Base-by-base conservation (phyloP, 2,113 vertebrate species). In the Pterocles gutturalis region DNA sequence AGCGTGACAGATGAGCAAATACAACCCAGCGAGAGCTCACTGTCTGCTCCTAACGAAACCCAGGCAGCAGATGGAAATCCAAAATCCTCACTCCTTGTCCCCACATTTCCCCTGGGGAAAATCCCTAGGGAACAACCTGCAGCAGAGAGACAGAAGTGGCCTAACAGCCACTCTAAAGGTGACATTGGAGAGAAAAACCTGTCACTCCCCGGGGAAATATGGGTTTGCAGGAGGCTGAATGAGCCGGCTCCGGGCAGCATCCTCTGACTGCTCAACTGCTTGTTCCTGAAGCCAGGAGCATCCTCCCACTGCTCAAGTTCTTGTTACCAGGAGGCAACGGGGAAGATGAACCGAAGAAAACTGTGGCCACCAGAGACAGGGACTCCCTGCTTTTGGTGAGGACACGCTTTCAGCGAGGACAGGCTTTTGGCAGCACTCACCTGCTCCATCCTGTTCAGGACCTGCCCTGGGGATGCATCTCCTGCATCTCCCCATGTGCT, bases 141-240 rank as follows among this genome's bases (percentile, higher is more conserved):
- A 62, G 67, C 36, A 58, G 67, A 70, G 36, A 7, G 7, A 6
- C 48, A 51, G 28, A 20, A 73, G 12, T 0, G 41, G 8, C 10
- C 69, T 33, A 29, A 28, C 29, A 46, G 36, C 0, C 2, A 20
- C 33, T 57, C 29, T 12, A 13, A 70, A 70, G 75, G 75, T 51
- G 75, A 75, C 0, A 0, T 29, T 1, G 9, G 13, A 34, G 62
- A 38, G 75, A 22, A 64, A 55, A 57, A 7, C 31, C 58, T 10
- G 4, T 29, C 3, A 1, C 1, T 54, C 26, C 36, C 46, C 80
- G n/a, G n/a, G 61, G 36, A n/a, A n/a, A 51, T 9, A 11, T 7
- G 0, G 18, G 41, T 9, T 3, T 16, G 34, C 20, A 28, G 7
- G 58, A 15, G 58, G 16, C n/a, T 33, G 21, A 49, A 26, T 0